Evolutionary conservation across 64 coral and sea anemone species (phyloP).

Genomic region (Stylophora pistillata): DNA sequence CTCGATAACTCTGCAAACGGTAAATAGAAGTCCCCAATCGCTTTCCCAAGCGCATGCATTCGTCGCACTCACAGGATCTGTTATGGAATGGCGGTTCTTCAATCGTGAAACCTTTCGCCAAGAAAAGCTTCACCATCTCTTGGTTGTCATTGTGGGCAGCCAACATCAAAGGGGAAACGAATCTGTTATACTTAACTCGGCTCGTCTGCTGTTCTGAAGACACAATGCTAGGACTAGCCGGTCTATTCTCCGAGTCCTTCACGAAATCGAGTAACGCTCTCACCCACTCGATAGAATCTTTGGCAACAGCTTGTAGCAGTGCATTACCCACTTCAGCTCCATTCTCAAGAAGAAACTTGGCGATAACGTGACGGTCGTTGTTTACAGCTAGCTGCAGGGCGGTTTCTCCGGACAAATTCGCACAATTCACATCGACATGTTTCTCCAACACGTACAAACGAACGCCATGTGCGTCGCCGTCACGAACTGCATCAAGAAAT

Average conservation of each 20-base stretch:
- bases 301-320: conserved; percentile 63
- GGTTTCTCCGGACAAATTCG: conserved; percentile 73
- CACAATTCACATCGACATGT: conserved; percentile 74
- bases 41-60: conserved; percentile 47
- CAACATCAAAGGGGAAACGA: conserved; percentile 67
- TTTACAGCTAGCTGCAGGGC: conserved; percentile 72
- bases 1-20: conserved; percentile 72
- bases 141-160: conserved; percentile 68
- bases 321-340: conserved; percentile 71
- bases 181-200: conserved; percentile 16
- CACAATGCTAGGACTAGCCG: neutral
- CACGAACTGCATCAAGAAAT: conserved; percentile 68
- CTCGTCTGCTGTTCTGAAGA: neutral
- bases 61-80: conserved; percentile 40
- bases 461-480: conserved; percentile 37
- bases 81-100: conserved; percentile 34
- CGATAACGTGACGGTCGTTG: conserved; percentile 50
- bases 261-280: conserved; percentile 50
- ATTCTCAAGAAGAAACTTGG: conserved; percentile 36
- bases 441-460: conserved; percentile 21
- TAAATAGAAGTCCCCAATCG: conserved; percentile 59
- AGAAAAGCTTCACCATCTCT: conserved; percentile 70
- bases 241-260: neutral
- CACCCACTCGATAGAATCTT: conserved; percentile 57
- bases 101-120: conserved; percentile 63